Conservation (phyloP, 2,113 vertebrate species). For the Sorex araneus region DNA sequence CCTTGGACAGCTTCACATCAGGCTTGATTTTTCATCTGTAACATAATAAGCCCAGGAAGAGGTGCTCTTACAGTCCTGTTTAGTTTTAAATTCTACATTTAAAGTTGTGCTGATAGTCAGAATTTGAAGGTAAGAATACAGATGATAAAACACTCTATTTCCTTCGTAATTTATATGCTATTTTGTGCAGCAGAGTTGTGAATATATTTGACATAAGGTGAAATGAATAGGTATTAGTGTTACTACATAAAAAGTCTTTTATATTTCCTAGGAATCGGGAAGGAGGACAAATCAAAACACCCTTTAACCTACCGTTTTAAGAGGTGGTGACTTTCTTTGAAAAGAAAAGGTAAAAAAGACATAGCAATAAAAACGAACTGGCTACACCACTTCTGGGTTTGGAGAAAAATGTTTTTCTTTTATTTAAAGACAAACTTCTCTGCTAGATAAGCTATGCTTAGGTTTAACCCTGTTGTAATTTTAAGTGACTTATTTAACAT, state of each 20-base stretch:
- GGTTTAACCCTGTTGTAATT: background rate
- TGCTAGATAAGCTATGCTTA: constrained; percentile 49
- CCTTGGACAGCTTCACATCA: constrained; percentile 35
- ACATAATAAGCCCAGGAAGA: constrained; percentile 54
- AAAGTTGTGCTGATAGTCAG: constrained; percentile 64
- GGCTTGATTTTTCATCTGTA: constrained; percentile 60
- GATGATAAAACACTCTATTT: constrained; percentile 70
- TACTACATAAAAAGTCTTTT: constrained; percentile 69
- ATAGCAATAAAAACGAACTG: background rate
- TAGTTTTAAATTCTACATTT: constrained; percentile 70
- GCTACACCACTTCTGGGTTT: constrained; percentile 3
- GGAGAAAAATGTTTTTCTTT: background rate
- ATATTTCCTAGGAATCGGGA: constrained; percentile 57
- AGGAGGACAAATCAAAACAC: constrained; percentile 66
- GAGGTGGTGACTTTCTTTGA: constrained; percentile 35
- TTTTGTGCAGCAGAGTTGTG: constrained; percentile 70
- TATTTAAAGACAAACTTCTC: constrained; percentile 20
- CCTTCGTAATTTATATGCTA: constrained; percentile 74
- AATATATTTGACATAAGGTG: constrained; percentile 75
- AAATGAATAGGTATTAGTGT: constrained; percentile 79
- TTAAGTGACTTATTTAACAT: constrained; percentile 72
- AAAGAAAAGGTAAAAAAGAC: background rate
- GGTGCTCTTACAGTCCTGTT: constrained; percentile 48
- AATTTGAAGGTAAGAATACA: constrained; percentile 75
- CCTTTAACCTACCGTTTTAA: constrained; percentile 60